Percentiles rank a stretch among this genome's conserved stretches.
These are phyloP conservation scores for Cotesia congregata DNA, from an alignment of 2,888 invertebrate species.

Conservation along the genomic window DNA sequence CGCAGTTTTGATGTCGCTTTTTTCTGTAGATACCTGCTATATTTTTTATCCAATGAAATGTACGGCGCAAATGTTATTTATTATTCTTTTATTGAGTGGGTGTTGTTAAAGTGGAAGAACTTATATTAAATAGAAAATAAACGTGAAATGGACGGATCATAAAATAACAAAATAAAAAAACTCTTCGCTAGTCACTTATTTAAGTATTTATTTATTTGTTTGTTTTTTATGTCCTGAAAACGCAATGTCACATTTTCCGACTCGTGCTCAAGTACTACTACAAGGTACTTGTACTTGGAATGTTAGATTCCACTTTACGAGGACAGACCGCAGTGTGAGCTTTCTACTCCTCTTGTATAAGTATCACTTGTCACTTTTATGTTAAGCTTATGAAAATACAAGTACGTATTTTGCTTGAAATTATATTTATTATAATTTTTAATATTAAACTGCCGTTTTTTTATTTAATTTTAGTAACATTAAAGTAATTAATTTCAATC, in stretches of 20 bases:
- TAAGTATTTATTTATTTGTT: conserved; percentile 3
- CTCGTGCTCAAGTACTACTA: conserved; percentile 30
- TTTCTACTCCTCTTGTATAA: conserved; percentile 10
- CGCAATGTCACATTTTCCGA: conserved; percentile 32
- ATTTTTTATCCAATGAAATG: conserved; percentile 23
- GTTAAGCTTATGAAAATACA: conserved; percentile 13
- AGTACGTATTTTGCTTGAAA: background rate
- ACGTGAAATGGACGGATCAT: background rate
- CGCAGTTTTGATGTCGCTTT: conserved; percentile 18
- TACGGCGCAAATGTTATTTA: background rate
- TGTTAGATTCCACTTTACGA: conserved; percentile 20
- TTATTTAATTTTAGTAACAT: no score
- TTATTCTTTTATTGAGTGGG: background rate
- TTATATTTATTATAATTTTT: background rate
- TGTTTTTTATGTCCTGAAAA: conserved; percentile 34
- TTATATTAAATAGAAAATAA: no score
- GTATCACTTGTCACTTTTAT: conserved; percentile 17
- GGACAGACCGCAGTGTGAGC: conserved; percentile 15
- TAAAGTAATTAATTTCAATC: no score
- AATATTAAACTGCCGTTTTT: no score
- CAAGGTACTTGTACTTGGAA: conserved; percentile 23
- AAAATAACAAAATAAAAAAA: conserved; percentile 34
- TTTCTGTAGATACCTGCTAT: conserved; percentile 34
- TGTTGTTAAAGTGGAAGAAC: background rate
- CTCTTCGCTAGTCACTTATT: background rate